phyloP scores from a whole-genome alignment of 2,888 invertebrate species.

The Nemoura dubitans region DNA sequence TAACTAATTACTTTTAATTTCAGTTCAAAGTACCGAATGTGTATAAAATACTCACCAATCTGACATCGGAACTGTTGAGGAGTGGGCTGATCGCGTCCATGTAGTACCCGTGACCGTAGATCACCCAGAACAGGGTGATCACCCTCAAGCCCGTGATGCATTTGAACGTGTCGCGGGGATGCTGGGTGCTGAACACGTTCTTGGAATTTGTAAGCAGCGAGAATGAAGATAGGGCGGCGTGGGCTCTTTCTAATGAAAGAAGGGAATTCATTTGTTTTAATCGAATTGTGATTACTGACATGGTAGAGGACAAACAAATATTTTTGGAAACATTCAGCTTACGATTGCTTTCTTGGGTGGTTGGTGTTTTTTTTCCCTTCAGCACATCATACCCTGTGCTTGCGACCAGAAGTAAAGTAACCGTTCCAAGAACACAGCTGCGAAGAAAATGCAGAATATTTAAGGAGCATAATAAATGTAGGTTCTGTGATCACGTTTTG shows the following conservation, averaged over 20 bases:
- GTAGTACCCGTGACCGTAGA: constrained; percentile 58
- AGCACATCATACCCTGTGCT: constrained; percentile 57
- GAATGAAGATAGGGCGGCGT: constrained; percentile 55
- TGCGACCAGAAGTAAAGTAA: constrained; percentile 53
- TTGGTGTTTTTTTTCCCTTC: constrained; percentile 51
- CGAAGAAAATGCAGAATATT: background rate
- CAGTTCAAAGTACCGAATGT: constrained; percentile 20
- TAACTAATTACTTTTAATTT: background rate
- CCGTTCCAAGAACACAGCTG: constrained; percentile 51
- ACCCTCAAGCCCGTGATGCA: constrained; percentile 61
- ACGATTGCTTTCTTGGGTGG: constrained; percentile 52
- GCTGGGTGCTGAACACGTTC: constrained; percentile 54
- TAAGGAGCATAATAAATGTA: no score
- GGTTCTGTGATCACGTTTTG: no score
- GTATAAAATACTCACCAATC: constrained; percentile 45
- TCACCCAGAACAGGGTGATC: constrained; percentile 59
- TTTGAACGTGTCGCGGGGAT: constrained; percentile 51
- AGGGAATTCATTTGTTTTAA: no score
- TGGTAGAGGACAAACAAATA: no score
- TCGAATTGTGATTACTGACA: no score
- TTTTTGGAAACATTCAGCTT: constrained; percentile 50
- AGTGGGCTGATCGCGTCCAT: constrained; percentile 43
- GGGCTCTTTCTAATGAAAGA: constrained; percentile 48
- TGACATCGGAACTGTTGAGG: constrained; percentile 45
- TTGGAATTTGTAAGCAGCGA: constrained; percentile 59